Conservation (phyloP, 2,113 vertebrate species). For the Lampris incognitus region DNA sequence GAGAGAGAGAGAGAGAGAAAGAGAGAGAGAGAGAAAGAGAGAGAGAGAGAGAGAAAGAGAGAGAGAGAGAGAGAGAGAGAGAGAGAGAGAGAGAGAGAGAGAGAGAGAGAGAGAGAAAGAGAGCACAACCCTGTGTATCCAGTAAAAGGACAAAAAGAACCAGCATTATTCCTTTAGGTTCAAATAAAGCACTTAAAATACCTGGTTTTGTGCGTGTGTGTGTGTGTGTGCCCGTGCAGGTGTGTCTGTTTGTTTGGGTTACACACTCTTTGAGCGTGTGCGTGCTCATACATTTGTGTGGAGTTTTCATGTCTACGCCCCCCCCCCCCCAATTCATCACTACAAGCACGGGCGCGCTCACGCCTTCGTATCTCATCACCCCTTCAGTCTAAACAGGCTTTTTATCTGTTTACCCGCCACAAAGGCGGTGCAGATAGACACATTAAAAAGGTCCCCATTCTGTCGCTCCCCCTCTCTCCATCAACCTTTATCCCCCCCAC, state of each 20-base stretch:
- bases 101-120: too few relatives aligned
- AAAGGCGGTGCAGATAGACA: slow-evolving; percentile 70
- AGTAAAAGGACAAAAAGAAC: too few relatives aligned
- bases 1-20: too few relatives aligned
- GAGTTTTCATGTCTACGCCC: too few relatives aligned
- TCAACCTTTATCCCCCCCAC: slow-evolving; percentile 48
- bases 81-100: too few relatives aligned
- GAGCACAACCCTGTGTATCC: too few relatives aligned
- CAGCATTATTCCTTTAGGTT: too few relatives aligned
- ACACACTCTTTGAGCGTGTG: not conserved
- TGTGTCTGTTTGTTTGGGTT: slow-evolving; percentile 23
- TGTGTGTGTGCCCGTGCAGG: not conserved
- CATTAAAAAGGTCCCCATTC: slow-evolving; percentile 44
- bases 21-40: too few relatives aligned
- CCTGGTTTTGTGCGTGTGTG: slow-evolving; percentile 11
- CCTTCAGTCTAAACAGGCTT: slow-evolving; percentile 71
- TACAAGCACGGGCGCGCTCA: slow-evolving; percentile 30
- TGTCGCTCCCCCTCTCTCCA: slow-evolving; percentile 37
- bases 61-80: too few relatives aligned
- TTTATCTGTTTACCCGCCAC: slow-evolving; percentile 81
- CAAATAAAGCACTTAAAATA: too few relatives aligned
- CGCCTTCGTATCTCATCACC: slow-evolving; percentile 64
- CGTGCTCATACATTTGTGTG: not conserved
- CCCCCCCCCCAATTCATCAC: slow-evolving; percentile 25
- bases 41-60: too few relatives aligned